Conservation (phyloP, 2,797 vertebrate species). For the Galago senegalensis region DNA sequence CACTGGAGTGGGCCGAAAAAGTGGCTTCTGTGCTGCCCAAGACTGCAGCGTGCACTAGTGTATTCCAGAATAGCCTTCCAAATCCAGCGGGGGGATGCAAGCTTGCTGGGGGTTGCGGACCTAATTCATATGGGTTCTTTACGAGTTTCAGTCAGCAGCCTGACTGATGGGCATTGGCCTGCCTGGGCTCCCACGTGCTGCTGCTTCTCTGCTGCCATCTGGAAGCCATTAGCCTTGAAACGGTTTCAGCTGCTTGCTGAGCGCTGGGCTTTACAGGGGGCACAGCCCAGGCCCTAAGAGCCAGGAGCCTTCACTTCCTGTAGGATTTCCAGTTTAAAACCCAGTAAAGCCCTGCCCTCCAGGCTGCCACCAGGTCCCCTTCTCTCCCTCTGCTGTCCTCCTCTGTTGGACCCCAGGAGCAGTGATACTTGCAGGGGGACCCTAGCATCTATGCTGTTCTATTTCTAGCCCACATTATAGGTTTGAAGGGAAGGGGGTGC, state of each 20-base stretch:
- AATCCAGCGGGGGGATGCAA: background rate
- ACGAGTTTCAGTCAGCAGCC: background rate
- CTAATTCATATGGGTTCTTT: background rate
- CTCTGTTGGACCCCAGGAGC: background rate
- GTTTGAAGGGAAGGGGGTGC: background rate
- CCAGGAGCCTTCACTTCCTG: constrained; percentile 44
- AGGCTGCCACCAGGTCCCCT: background rate
- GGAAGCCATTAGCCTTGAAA: constrained; percentile 64
- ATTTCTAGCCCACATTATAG: background rate
- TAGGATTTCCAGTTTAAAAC: constrained; percentile 60
- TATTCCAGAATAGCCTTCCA: background rate
- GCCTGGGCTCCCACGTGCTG: background rate
- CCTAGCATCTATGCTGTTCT: background rate
- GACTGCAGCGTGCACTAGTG: background rate
- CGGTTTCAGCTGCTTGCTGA: background rate
- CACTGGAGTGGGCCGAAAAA: background rate
- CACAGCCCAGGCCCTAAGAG: background rate
- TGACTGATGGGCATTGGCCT: background rate
- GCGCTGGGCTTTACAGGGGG: constrained; percentile 22
- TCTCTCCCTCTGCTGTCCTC: background rate
- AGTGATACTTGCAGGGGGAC: background rate
- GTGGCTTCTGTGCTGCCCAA: background rate
- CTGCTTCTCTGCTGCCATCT: constrained; percentile 59
- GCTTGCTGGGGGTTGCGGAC: background rate
- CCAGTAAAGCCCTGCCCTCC: constrained; percentile 4